Base-by-base conservation (phyloP, 1,140 invertebrate genomes). In the Cydia strobilella region DNA sequence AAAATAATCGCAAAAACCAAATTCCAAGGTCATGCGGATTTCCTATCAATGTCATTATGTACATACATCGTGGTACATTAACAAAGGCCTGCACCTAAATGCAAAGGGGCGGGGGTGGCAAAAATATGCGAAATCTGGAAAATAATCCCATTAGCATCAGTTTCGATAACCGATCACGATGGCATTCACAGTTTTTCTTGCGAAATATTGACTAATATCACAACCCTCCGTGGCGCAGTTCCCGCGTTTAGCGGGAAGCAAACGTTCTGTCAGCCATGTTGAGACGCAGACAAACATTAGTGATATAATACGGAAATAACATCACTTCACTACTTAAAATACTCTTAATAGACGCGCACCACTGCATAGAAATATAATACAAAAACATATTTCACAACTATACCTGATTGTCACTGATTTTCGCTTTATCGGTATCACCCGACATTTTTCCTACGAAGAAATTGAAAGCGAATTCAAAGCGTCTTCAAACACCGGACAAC, bases 381-480 rank as follows among this genome's bases (percentile, higher is more conserved):
- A 83, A 88, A 84, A 82, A 86, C 80, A 89, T 87, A 90, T 88
- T 86, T 86, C 89, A 91, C 90, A 92, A 91, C 82, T 86, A 92
- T 93, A 93, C 92, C 91, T 93, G 92, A 93, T 93, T 93, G 81
- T 93, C 92, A 93, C 90, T 93, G 90, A 93, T 93, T 93, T 93
- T 93, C 84, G 90, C 92, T 92, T 93, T 93, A 93, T 93, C 92
- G 91, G 91, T 93, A 90, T 93, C 92, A 89, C 90, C 92, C 92
- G 91, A 93, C 92, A 93, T 93, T 93, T 93, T 93, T 92, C 88
- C 85, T 91, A 92, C 86, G 86, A 90, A 91, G 91, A 91, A 91
- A 93, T 93, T 92, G 91, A 93, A 93, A 93, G 90, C 92, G 90
- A 93, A 92, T 93, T 92, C 92, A 92, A 84, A 93, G 92, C 91